A percentile compares a stretch with the other conserved stretches of the same genome.
Conservation (phyloP, 2,113 vertebrate species). For the Ciconia boyciana region DNA sequence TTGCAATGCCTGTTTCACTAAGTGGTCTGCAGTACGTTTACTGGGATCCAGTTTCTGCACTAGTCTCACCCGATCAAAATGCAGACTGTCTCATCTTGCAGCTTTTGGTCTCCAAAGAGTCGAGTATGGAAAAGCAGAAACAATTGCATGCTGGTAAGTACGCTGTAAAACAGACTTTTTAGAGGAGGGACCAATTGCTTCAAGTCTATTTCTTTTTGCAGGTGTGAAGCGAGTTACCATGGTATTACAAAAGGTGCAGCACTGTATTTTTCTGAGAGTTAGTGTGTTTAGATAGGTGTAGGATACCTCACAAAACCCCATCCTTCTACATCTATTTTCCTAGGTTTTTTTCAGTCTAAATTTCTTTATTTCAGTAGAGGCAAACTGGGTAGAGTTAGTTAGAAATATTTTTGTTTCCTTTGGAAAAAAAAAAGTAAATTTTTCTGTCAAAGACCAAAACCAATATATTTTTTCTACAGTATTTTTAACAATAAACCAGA, state of each 20-base stretch:
- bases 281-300: neutral
- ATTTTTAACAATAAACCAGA: neutral
- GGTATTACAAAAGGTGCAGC: neutral
- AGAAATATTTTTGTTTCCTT: neutral
- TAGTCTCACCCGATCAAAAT: neutral
- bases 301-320: neutral
- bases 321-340: neutral
- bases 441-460: neutral
- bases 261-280: neutral
- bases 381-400: neutral
- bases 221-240: neutral
- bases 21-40: neutral
- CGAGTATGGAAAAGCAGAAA: neutral
- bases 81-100: neutral
- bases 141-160: neutral
- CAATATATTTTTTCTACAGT: neutral
- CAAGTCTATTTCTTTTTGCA: neutral
- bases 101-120: neutral
- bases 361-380: neutral
- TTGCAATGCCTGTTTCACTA: neutral
- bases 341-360: neutral
- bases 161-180: neutral
- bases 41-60: neutral
- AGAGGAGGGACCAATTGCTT: neutral
- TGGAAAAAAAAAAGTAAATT: neutral